phyloP scores from a whole-genome alignment of 2,113 vertebrate species.

The Neogale vison region DNA sequence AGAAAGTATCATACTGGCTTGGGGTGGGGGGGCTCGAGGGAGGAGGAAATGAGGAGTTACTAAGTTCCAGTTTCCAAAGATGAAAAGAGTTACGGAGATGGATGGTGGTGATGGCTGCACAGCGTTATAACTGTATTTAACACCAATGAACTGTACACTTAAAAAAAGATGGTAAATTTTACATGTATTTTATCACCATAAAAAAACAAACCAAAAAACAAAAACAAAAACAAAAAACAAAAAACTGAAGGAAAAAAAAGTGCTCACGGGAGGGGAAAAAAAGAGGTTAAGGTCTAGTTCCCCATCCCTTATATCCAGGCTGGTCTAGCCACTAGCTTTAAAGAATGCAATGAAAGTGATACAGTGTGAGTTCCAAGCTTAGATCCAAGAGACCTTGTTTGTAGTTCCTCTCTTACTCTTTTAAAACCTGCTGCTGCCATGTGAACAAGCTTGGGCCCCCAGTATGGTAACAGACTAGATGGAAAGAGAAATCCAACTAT shows the following conservation, averaged over 20 bases:
- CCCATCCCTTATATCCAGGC: not conserved
- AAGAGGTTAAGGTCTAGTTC: not conserved
- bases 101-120: not conserved
- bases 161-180: not conserved
- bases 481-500: not conserved
- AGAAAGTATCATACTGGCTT: not conserved
- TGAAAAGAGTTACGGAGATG: not conserved
- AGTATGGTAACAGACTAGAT: not conserved
- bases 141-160: not conserved
- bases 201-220: not conserved
- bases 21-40: not conserved
- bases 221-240: too few species aligned
- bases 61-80: not conserved
- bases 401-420: not conserved
- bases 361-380: not conserved
- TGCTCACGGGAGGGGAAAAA: not conserved
- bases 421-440: conserved; percentile 14
- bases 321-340: not conserved
- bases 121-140: not conserved
- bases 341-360: not conserved
- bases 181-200: not conserved
- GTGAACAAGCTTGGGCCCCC: not conserved
- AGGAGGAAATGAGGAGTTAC: not conserved
- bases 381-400: not conserved
- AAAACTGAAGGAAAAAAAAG: not conserved